Percentiles rank a stretch among this genome's conserved stretches.
phyloP scores from a whole-genome alignment of 2,797 vertebrate species.

The Valencia hispanica region DNA sequence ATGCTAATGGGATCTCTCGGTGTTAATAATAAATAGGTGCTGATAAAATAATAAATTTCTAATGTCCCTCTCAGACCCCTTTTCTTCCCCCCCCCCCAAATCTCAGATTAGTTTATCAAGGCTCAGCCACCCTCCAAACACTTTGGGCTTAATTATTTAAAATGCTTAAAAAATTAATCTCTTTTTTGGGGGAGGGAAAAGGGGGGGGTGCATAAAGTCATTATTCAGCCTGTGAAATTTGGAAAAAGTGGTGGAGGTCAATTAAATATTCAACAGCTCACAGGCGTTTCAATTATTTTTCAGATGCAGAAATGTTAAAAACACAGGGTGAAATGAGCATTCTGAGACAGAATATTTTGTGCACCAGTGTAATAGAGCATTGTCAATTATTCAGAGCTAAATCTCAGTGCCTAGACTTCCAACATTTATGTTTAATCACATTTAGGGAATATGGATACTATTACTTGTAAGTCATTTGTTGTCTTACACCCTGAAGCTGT shows the following conservation, averaged over 20 bases:
- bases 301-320: conserved; percentile 70
- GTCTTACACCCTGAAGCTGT: conserved; percentile 44
- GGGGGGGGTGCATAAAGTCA: conserved; percentile 64
- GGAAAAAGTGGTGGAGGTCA: conserved; percentile 44
- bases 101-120: conserved; percentile 77
- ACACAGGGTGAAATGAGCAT: conserved; percentile 66
- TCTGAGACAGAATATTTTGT: conserved; percentile 68
- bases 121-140: conserved; percentile 75
- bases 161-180: conserved; percentile 74
- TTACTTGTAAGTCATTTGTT: conserved; percentile 52
- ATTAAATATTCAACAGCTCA: conserved; percentile 78
- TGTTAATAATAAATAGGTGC: conserved; percentile 80
- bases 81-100: background rate
- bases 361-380: conserved; percentile 60
- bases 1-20: conserved; percentile 71
- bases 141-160: conserved; percentile 81
- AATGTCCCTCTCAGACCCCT: conserved; percentile 74
- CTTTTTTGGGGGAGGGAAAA: conserved; percentile 10
- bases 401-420: conserved; percentile 51
- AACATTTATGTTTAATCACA: conserved; percentile 70
- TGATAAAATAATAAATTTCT: conserved; percentile 80
- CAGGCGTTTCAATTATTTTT: conserved; percentile 76
- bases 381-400: conserved; percentile 74
- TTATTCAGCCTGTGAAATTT: conserved; percentile 66
- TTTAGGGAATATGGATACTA: conserved; percentile 59